Base-by-base conservation (phyloP, 2,797 vertebrate genomes). In the Myotis vivesi region DNA sequence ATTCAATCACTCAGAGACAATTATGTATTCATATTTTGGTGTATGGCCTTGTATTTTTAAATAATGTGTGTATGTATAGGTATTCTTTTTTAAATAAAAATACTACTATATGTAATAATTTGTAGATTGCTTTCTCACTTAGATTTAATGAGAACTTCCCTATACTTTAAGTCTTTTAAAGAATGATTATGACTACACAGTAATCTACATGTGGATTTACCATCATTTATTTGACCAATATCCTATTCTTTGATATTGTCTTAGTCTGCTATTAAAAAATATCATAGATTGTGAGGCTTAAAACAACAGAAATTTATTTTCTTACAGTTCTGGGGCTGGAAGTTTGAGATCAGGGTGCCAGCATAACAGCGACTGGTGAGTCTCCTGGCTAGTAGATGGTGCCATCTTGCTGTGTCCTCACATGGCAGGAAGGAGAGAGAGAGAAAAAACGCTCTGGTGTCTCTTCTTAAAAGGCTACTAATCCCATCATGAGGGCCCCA, bases 161-260 rank as follows among this genome's bases (percentile, higher is more conserved):
- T 51, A 84, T 38, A 23, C 11, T 30, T n/a, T 5, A 94, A 68
- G 20, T 75, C n/a, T 57, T 30, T 28, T 44, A 55, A 69, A 83
- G 23, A 81, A 75, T 53, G 20, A 82, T 9, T 80, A 38, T 49
- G 59, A 82, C 20, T 71, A 38, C 15, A 33, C 8, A 57, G 30
- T 10, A 25, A 89, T 75, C 13, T 51, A 38, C 38, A 41, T 41
- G 59, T 38, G 36, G 44, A 38, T 80, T 88, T 73, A 22, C 22
- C 12, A 64, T 84, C 13, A 77, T n/a, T 88, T 84, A 79, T 81
- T 49, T 66, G 66, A 91, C 85, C 84, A 41, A 59, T 88, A 85
- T 44, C 30, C 33, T 91, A 59, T n/a, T 77, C 20, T 19, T 87
- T 15, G 12, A 23, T 64, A 73, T 73, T 88, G n/a, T 64, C 36